Percentiles rank a stretch among this genome's conserved stretches.
Evolutionary conservation across 1,140 invertebrate genomes (phyloP).

Genomic region (Drosophila tropicalis): DNA sequence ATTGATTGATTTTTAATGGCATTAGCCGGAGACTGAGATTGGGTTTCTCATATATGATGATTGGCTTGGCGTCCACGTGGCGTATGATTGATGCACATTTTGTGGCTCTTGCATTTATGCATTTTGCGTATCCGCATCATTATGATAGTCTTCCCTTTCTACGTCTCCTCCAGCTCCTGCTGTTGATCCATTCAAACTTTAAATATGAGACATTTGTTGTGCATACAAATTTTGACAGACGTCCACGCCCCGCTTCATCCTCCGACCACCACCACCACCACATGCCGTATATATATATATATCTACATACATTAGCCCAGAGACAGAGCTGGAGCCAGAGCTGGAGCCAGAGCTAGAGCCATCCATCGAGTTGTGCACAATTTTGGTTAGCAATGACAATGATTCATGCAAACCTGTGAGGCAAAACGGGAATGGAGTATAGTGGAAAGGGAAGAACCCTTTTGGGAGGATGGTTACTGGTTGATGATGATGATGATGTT

Average conservation of each 20-base stretch:
- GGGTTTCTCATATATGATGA: slow-evolving; percentile 5
- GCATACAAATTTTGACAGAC: slow-evolving; percentile 76
- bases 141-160: slow-evolving; percentile 38
- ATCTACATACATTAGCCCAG: not conserved
- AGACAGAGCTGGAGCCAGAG: slow-evolving; percentile 5
- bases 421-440: not conserved
- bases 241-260: not conserved
- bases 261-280: too few relatives aligned
- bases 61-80: slow-evolving; percentile 49
- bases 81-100: slow-evolving; percentile 73
- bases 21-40: slow-evolving; percentile 27
- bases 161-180: not conserved
- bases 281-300: not conserved
- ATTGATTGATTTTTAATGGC: slow-evolving; percentile 81
- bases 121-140: slow-evolving; percentile 75
- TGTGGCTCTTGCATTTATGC: slow-evolving; percentile 64
- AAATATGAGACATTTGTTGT: slow-evolving; percentile 79
- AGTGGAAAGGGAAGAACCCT: not conserved
- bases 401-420: slow-evolving; percentile 50
- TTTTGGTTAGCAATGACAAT: slow-evolving; percentile 67
- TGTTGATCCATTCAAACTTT: slow-evolving; percentile 32
- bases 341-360: slow-evolving; percentile 21
- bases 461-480: not conserved
- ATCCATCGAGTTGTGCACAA: slow-evolving; percentile 47
- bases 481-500: slow-evolving; percentile 10